Conservation (phyloP, 2,888 invertebrate genomes). For the Notodromas monacha region DNA sequence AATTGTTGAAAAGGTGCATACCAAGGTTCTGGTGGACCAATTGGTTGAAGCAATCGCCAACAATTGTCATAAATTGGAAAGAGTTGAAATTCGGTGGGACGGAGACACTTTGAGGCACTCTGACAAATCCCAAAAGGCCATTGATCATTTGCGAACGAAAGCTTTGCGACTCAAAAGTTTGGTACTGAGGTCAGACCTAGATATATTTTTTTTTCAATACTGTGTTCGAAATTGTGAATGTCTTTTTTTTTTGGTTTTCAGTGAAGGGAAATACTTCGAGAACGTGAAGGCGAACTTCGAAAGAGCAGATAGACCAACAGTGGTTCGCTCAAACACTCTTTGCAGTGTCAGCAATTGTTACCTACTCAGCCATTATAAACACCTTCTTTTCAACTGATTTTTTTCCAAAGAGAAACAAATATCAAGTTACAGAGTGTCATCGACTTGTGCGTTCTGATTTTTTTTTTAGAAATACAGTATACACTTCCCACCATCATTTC, state of each 20-base stretch:
- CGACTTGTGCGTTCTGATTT: too few species aligned
- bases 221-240: background rate
- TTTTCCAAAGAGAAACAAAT: too few species aligned
- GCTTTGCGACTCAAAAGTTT: slow-evolving; percentile 70
- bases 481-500: too few species aligned
- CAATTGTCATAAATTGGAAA: slow-evolving; percentile 52
- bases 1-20: slow-evolving; percentile 73
- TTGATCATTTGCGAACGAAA: slow-evolving; percentile 78
- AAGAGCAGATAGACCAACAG: slow-evolving; percentile 76
- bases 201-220: slow-evolving; percentile 5
- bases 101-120: slow-evolving; percentile 91
- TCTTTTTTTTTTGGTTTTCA: slow-evolving; percentile 17
- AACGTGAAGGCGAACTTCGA: slow-evolving; percentile 97
- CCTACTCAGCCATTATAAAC: slow-evolving; percentile 63
- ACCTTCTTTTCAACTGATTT: slow-evolving; percentile 75
- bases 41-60: slow-evolving; percentile 87
- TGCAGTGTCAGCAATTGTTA: slow-evolving; percentile 80
- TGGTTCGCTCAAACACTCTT: slow-evolving; percentile 82
- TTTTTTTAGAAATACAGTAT: too few species aligned
- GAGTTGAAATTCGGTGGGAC: slow-evolving; percentile 89
- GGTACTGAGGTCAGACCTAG: slow-evolving; percentile 39
- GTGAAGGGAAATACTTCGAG: slow-evolving; percentile 96
- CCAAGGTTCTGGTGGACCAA: slow-evolving; percentile 48
- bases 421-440: too few species aligned
- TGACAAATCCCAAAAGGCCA: slow-evolving; percentile 96